phyloP scores from a whole-genome alignment of 2,113 vertebrate species.

The Nycticebus coucang region DNA sequence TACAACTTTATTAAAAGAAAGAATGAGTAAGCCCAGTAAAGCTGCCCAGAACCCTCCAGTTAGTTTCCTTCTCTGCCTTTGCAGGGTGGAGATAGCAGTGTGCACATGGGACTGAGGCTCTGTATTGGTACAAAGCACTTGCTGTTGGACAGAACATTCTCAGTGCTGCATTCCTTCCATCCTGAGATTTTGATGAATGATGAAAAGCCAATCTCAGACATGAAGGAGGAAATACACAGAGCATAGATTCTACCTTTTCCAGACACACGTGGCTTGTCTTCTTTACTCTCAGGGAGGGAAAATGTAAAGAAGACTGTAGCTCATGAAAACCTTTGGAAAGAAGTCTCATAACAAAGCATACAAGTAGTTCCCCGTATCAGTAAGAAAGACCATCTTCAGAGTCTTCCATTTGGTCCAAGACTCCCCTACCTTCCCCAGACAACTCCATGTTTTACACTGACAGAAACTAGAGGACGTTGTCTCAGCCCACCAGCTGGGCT shows the following conservation, averaged over 20 bases:
- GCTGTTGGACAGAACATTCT: neutral
- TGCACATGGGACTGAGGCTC: neutral
- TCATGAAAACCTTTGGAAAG: neutral
- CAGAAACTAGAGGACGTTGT: accelerated
- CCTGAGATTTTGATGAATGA: neutral
- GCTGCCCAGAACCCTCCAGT: neutral
- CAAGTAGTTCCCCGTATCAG: neutral
- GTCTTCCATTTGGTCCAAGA: accelerated
- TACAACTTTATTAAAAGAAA: neutral
- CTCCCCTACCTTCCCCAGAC: neutral
- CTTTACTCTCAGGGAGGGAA: neutral
- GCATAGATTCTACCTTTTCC: neutral
- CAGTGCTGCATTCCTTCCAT: neutral
- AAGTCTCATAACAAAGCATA: neutral
- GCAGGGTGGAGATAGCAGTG: neutral
- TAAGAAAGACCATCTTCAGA: neutral
- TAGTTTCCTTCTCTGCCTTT: neutral
- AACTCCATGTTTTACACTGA: neutral
- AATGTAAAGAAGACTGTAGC: neutral
- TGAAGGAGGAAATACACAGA: neutral
- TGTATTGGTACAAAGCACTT: neutral
- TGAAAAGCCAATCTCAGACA: neutral
- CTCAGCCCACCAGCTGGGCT: neutral
- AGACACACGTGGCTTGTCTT: neutral
- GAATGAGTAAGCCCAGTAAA: neutral